A percentile compares a stretch with the other conserved stretches of the same genome.
These are phyloP conservation scores for Agriopis aurantiaria DNA, from an alignment of 2,888 invertebrate species.

Conservation along the genomic window DNA sequence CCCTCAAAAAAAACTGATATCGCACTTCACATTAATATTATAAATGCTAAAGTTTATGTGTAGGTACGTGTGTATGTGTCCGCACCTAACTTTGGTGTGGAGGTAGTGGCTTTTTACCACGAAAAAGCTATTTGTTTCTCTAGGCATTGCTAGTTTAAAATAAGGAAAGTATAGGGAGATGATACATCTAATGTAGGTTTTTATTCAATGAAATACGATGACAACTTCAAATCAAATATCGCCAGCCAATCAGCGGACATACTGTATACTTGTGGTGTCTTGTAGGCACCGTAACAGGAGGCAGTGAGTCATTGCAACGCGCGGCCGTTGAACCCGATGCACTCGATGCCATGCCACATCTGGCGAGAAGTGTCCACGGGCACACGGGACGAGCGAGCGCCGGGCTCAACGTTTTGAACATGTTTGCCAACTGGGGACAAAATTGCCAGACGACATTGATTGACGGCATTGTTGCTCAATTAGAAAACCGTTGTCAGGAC, in stretches of 20 bases:
- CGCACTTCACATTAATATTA: no score
- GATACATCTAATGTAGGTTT: no score
- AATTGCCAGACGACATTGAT: background rate
- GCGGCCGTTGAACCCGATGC: slow-evolving; percentile 56
- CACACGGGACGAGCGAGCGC: slow-evolving; percentile 2
- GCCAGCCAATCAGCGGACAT: background rate
- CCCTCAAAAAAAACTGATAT: no score
- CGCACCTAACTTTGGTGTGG: no score
- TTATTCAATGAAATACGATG: no score
- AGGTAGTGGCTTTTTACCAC: no score
- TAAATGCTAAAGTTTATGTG: no score
- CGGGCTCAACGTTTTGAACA: slow-evolving; percentile 3
- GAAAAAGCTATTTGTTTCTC: no score
- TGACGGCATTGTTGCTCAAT: background rate
- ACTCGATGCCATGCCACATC: slow-evolving; percentile 41
- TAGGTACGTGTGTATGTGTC: no score
- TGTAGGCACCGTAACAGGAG: slow-evolving; percentile 46
- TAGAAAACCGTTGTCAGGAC: background rate
- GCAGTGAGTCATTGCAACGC: slow-evolving; percentile 53
- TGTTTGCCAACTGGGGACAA: slow-evolving; percentile 13
- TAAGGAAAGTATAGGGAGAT: no score
- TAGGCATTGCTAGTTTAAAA: no score
- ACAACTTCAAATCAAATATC: background rate
- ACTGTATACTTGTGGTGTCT: slow-evolving; percentile 2
- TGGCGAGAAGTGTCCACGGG: slow-evolving; percentile 51